These are phyloP conservation scores for Sinocyclocheilus anophthalmus DNA, from an alignment of 2,113 vertebrate genomes.

Conservation along the genomic window DNA sequence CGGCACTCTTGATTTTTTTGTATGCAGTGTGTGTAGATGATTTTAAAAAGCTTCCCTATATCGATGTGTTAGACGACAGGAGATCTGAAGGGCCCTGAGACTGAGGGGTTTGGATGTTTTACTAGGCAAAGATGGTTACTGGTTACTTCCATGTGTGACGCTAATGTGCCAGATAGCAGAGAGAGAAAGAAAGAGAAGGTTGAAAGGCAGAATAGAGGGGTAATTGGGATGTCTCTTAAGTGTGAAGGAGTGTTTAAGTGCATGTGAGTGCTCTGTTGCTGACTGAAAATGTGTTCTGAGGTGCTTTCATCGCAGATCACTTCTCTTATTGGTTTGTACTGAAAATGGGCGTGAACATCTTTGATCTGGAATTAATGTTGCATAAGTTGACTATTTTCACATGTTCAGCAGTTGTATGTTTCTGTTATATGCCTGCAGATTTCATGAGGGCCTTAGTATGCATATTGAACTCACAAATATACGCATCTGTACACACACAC, in stretches of 20 bases:
- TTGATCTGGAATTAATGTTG: constrained; percentile 22
- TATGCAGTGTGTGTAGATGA: not conserved
- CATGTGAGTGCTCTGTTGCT: constrained; percentile 2
- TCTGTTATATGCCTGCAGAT: not conserved
- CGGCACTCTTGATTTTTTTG: not conserved
- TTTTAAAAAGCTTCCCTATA: constrained; percentile 7
- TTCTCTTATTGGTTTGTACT: constrained; percentile 20
- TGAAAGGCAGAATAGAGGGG: not conserved
- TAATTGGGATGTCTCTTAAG: not conserved
- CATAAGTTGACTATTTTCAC: not conserved
- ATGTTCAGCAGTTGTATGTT: not conserved
- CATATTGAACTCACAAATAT: too few species aligned
- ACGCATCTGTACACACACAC: not conserved
- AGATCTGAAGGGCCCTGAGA: not conserved
- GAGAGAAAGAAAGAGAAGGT: not conserved
- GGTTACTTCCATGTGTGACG: not conserved
- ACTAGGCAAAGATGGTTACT: not conserved
- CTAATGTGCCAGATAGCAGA: not conserved
- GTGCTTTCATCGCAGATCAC: not conserved
- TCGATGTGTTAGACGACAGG: not conserved
- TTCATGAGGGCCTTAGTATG: not conserved
- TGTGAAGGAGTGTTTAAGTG: not conserved
- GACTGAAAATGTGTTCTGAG: not conserved
- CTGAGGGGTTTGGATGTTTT: not conserved
- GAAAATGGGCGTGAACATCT: not conserved